Conservation (phyloP, 2,113 vertebrate genomes). For the Tor tambroides region DNA sequence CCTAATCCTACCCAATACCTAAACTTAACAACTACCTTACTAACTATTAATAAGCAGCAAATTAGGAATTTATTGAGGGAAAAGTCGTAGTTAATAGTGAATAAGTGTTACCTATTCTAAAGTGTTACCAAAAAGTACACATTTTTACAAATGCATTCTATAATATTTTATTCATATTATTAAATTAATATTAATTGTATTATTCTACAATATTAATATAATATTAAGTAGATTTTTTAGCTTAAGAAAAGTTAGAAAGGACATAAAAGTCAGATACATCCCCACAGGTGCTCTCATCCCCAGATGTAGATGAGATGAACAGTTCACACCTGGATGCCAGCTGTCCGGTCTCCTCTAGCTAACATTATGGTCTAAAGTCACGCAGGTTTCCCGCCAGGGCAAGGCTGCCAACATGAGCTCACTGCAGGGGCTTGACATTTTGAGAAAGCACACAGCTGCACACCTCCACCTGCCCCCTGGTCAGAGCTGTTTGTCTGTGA, state of each 20-base stretch:
- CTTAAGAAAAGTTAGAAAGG: background rate
- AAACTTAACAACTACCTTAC: too few species aligned
- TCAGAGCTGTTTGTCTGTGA: conserved; percentile 25
- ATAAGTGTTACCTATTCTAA: too few species aligned
- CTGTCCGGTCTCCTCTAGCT: conserved; percentile 47
- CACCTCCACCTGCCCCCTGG: conserved; percentile 37
- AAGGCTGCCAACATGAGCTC: conserved; percentile 43
- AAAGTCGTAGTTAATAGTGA: too few species aligned
- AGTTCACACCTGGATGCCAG: conserved; percentile 56
- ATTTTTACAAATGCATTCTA: too few species aligned
- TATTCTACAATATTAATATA: too few species aligned
- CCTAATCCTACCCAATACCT: too few species aligned
- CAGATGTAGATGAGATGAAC: background rate
- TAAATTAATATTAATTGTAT: too few species aligned
- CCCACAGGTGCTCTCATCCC: background rate
- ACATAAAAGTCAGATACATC: background rate
- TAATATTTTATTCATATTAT: too few species aligned
- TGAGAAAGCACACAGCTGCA: conserved; percentile 54
- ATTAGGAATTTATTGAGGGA: too few species aligned
- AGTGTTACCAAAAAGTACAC: too few species aligned
- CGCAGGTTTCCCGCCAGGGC: conserved; percentile 55
- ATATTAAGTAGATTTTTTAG: background rate
- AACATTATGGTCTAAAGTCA: conserved; percentile 49
- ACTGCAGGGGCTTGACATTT: conserved; percentile 32
- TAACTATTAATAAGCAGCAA: too few species aligned